phyloP scores from a whole-genome alignment of 2,888 invertebrate species.

The Encarsia formosa region DNA sequence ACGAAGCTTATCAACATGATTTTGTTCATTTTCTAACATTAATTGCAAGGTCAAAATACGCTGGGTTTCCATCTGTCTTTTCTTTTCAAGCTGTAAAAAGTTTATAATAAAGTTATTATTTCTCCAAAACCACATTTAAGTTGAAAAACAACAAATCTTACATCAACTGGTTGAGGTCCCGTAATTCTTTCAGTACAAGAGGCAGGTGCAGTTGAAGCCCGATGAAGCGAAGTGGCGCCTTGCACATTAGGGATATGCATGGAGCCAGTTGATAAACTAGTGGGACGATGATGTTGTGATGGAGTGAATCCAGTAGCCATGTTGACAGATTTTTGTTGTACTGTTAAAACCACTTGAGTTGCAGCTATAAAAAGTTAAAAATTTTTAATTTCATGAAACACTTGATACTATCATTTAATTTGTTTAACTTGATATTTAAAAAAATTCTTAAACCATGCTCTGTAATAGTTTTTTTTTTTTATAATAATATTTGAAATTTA shows the following conservation, averaged over 20 bases:
- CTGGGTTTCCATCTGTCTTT: constrained; percentile 76
- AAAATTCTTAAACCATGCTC: too few species aligned
- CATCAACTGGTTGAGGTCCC: constrained; percentile 83
- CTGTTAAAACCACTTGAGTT: constrained; percentile 65
- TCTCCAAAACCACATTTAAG: constrained; percentile 5
- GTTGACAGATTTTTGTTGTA: constrained; percentile 57
- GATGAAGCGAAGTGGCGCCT: constrained; percentile 47
- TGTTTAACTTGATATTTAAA: too few species aligned
- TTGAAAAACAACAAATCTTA: constrained; percentile 53
- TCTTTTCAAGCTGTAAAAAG: constrained; percentile 75
- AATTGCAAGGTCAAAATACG: constrained; percentile 79
- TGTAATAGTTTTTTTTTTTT: too few species aligned
- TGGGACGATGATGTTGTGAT: constrained; percentile 48
- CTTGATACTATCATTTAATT: too few species aligned
- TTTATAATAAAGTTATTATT: not conserved
- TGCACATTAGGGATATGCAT: constrained; percentile 42
- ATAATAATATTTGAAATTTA: not conserved
- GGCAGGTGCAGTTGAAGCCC: constrained; percentile 45
- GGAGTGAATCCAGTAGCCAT: constrained; percentile 39
- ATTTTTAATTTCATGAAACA: not conserved
- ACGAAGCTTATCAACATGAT: constrained; percentile 74
- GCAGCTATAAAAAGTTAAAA: constrained; percentile 53
- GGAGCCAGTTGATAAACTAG: constrained; percentile 45
- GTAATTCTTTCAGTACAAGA: constrained; percentile 69
- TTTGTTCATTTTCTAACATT: constrained; percentile 86